Evolutionary conservation across 1,140 invertebrate species (phyloP), one percentile per base, ranked within the genome.

Genomic region (Tyrophagus putrescentiae): DNA sequence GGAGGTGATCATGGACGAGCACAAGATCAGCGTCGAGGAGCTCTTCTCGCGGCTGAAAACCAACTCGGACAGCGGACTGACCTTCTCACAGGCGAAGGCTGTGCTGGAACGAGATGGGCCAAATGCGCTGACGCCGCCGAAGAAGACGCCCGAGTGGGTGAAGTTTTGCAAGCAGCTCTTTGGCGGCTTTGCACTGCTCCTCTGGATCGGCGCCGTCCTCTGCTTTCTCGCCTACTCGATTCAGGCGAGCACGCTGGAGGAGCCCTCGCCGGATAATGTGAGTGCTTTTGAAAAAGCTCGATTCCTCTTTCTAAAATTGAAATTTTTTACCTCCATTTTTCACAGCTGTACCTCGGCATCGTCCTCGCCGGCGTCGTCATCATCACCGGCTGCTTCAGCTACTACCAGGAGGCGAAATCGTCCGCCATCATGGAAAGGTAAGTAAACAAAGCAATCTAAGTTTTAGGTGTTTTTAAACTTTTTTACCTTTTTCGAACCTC

Each of bases 1-100:
- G 76, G 92, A 96, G 79, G 82, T 95, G 77, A 88, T 92, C 74
- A 93, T 95, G 72, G 93, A 97, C 76, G 90, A 86, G 77, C 94
- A 98, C 79, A 95, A 89, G 81, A 84, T 98, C 72, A 81, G 88
- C 72, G 81, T 92, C 67, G 90, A 96, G 76, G 90, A 97, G 77
- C 78, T 98, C 66, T 93, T 91, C 77, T 84, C 87, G 78, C 81
- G 90, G 78, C 87, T 94, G 13, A 44, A 60, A n/a, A 54, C 52
- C n/a, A 87, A 97, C 77, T 87, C 89, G 66, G 86, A 90, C 77
- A 89, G 84, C 78, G 84, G 84, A 1, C 67, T 85, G 23, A 79
- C 75, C 0, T 66, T 72, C 2, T 71, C 68, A 16, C 69, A 76
- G 41, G 84, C 80, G 0, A 64, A 69, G 13, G 71, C 75, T 61